phyloP scores from a whole-genome alignment of 2,797 vertebrate species.

The Gobio occitaniae region DNA sequence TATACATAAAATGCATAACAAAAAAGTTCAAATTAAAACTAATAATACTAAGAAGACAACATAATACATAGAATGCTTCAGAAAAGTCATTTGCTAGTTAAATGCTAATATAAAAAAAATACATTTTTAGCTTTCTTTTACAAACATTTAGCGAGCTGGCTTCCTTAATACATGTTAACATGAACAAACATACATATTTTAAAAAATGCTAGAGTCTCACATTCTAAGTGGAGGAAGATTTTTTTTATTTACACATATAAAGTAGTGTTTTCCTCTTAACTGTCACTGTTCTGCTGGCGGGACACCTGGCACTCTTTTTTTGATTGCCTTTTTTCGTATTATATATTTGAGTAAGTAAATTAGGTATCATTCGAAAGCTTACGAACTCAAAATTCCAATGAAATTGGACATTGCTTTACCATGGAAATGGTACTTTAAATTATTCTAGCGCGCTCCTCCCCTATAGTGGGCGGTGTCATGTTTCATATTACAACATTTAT shows the following conservation, averaged over 20 bases:
- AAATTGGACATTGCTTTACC: too few species aligned
- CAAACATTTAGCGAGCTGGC: not conserved
- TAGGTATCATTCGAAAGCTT: too few species aligned
- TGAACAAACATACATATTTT: not conserved
- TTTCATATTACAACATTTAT: too few species aligned
- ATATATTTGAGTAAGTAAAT: too few species aligned
- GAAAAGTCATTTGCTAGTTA: not conserved
- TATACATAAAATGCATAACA: not conserved
- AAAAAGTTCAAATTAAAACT: accelerated
- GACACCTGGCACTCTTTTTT: too few species aligned
- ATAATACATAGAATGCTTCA: not conserved
- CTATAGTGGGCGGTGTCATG: too few species aligned
- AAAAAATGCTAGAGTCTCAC: not conserved
- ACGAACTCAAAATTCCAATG: too few species aligned
- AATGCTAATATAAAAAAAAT: not conserved
- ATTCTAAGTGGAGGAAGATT: not conserved
- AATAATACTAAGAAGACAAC: not conserved
- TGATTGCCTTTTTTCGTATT: too few species aligned
- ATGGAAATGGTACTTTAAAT: too few species aligned
- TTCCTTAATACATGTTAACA: not conserved
- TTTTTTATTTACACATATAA: not conserved
- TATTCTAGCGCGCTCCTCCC: too few species aligned
- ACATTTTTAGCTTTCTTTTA: not conserved
- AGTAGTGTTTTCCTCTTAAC: too few species aligned
- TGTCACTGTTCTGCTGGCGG: too few species aligned